Evolutionary conservation across 2,797 vertebrate species (phyloP).

Genomic region (Eleutherodactylus coqui): DNA sequence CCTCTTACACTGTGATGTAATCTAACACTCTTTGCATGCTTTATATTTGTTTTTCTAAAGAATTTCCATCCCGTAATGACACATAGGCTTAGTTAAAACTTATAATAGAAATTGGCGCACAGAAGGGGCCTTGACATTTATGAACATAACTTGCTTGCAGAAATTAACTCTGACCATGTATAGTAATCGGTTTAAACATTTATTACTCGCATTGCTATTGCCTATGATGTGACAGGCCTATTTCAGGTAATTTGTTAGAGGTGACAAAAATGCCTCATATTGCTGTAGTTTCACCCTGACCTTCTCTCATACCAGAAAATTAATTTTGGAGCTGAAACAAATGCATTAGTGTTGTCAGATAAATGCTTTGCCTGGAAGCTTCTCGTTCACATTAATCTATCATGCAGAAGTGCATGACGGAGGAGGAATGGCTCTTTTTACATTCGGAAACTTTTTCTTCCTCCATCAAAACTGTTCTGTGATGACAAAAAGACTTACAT

Average conservation of each 20-base stretch:
- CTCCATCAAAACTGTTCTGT: not conserved
- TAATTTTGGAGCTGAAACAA: conserved; percentile 94
- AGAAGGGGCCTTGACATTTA: conserved; percentile 37
- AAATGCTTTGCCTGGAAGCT: conserved; percentile 87
- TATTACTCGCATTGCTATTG: conserved; percentile 86
- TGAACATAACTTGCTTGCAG: conserved; percentile 68
- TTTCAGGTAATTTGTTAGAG: conserved; percentile 96
- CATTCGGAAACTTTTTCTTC: conserved; percentile 22
- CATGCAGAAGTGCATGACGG: conserved; percentile 70
- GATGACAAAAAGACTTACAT: not conserved
- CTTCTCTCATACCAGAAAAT: conserved; percentile 98
- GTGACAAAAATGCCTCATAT: conserved; percentile 90
- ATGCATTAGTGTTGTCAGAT: conserved; percentile 93
- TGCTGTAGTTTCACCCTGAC: conserved; percentile 87
- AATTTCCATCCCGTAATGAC: not conserved
- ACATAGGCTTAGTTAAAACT: not conserved
- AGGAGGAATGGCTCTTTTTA: conserved; percentile 69
- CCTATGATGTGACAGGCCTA: conserved; percentile 88
- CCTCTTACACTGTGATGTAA: not conserved
- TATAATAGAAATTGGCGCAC: conserved; percentile 4
- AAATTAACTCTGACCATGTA: conserved; percentile 90
- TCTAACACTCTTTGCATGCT: not conserved
- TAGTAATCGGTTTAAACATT: conserved; percentile 84
- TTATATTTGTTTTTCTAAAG: not conserved
- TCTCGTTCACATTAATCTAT: conserved; percentile 78